Percentiles rank a stretch among this genome's conserved stretches.
phyloP scores from a whole-genome alignment of 1,140 invertebrate species.

The Dinothrombium tinctorium region DNA sequence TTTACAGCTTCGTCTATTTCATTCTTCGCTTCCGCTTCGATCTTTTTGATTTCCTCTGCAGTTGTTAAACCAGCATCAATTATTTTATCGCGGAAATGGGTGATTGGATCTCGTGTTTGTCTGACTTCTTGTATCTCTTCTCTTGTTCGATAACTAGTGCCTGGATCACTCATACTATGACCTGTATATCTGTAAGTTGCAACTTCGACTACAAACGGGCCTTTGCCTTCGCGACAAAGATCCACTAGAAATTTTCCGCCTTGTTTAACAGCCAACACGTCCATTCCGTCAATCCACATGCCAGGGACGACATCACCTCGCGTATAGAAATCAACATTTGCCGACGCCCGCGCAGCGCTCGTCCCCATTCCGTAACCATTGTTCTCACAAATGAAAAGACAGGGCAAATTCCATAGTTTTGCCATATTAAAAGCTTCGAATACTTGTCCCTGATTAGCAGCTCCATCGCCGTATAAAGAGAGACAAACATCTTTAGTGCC shows the following conservation, averaged over 20 bases:
- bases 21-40: conserved; percentile 55
- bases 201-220: conserved; percentile 68
- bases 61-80: conserved; percentile 37
- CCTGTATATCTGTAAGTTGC: conserved; percentile 43
- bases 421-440: conserved; percentile 47
- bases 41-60: conserved; percentile 55
- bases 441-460: conserved; percentile 68
- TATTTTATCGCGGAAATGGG: conserved; percentile 45
- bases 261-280: conserved; percentile 71
- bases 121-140: conserved; percentile 78
- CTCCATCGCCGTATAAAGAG: conserved; percentile 84
- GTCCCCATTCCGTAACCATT: conserved; percentile 98
- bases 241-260: conserved; percentile 58
- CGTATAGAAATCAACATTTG: conserved; percentile 69
- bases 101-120: conserved; percentile 64
- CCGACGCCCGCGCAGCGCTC: conserved; percentile 55
- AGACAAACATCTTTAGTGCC: conserved; percentile 50
- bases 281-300: conserved; percentile 83
- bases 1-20: conserved; percentile 62
- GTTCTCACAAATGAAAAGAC: conserved; percentile 87
- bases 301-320: conserved; percentile 86
- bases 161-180: conserved; percentile 36
- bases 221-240: conserved; percentile 52
- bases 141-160: conserved; percentile 33
- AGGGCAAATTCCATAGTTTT: conserved; percentile 67